Evolutionary conservation across 2,888 invertebrate genomes (phyloP).

Genomic region (Pseudanteris insignis): DNA sequence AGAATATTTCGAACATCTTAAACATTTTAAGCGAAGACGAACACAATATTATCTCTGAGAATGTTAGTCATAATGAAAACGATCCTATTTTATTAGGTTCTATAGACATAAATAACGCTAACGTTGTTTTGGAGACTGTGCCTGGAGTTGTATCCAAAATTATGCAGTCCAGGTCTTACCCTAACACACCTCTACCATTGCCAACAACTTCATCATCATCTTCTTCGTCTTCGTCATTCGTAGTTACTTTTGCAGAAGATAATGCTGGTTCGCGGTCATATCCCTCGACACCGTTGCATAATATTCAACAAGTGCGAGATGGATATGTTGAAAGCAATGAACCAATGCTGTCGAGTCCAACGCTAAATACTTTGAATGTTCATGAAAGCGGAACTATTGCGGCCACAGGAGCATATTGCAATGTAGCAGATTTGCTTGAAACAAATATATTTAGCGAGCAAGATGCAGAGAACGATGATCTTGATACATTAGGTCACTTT

Average conservation of each 20-base stretch:
- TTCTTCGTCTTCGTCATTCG: slow-evolving; percentile 46
- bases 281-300: slow-evolving; percentile 76
- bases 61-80: slow-evolving; percentile 49
- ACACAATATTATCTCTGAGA: slow-evolving; percentile 52
- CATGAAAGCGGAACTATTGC: slow-evolving; percentile 49
- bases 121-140: slow-evolving; percentile 52
- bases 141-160: slow-evolving; percentile 55
- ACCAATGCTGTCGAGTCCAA: slow-evolving; percentile 63
- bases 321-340: slow-evolving; percentile 60
- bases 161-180: slow-evolving; percentile 64
- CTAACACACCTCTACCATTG: slow-evolving; percentile 64
- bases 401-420: slow-evolving; percentile 55
- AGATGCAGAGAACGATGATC: slow-evolving; percentile 56
- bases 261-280: slow-evolving; percentile 74
- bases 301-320: slow-evolving; percentile 51
- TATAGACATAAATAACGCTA: slow-evolving; percentile 51
- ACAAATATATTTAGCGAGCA: slow-evolving; percentile 54
- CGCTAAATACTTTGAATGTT: slow-evolving; percentile 59
- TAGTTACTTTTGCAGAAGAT: slow-evolving; percentile 56
- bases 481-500: slow-evolving; percentile 61
- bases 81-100: slow-evolving; percentile 51
- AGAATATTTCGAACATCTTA: slow-evolving; percentile 75
- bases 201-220: slow-evolving; percentile 44
- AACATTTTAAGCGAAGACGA: slow-evolving; percentile 69
- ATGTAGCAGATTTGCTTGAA: slow-evolving; percentile 61